Evolutionary conservation across 35 echinoderm and acorn worm species (phyloP).

Genomic region (Diadema setosum): DNA sequence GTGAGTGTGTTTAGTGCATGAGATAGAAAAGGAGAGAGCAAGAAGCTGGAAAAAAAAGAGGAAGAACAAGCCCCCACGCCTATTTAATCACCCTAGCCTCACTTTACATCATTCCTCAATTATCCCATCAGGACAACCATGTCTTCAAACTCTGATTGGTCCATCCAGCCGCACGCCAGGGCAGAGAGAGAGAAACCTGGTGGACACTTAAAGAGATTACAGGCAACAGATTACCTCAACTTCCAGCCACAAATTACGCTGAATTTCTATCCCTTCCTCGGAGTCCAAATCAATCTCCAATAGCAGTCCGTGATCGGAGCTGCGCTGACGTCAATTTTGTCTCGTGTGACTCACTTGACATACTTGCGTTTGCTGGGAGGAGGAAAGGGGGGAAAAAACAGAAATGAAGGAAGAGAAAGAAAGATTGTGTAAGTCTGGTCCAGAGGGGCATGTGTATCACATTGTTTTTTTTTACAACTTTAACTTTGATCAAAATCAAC

Average conservation of each 20-base stretch:
- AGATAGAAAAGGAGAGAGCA: too few species aligned
- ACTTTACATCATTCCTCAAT: neutral
- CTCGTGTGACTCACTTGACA: constrained; percentile 24
- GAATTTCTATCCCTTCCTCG: neutral
- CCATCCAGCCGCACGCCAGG: too few species aligned
- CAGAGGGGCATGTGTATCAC: neutral
- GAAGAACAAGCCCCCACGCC: too few species aligned
- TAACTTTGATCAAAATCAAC: neutral
- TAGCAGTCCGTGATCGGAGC: neutral
- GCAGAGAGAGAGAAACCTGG: too few species aligned
- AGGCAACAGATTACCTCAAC: neutral
- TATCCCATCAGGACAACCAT: neutral
- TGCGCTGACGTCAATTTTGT: constrained; percentile 10
- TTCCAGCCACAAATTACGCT: neutral
- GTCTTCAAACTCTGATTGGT: neutral
- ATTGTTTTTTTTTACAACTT: neutral
- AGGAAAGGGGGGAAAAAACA: neutral
- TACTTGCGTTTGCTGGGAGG: neutral
- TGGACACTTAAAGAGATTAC: neutral
- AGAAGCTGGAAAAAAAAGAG: too few species aligned
- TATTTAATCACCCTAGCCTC: too few species aligned
- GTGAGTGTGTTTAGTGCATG: too few species aligned
- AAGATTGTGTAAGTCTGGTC: too few species aligned
- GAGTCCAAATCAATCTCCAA: neutral
- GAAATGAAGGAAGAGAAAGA: neutral